Conservation (phyloP, 2,888 invertebrate species). For the Mactromeris polynyma region DNA sequence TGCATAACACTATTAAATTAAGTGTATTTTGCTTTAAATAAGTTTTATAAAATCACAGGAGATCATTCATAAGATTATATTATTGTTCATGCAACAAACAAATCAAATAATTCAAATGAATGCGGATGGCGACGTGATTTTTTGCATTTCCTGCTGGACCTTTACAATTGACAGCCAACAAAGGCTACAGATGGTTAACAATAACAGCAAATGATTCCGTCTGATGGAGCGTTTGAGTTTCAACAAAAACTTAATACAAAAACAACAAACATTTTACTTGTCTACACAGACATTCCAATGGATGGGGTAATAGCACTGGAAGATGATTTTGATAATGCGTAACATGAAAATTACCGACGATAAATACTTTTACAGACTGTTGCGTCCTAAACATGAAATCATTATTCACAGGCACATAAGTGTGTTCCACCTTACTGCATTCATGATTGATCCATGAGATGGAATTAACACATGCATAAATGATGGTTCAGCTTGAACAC, state of each 20-base stretch:
- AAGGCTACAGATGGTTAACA: too few species aligned
- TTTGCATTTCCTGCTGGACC: too few species aligned
- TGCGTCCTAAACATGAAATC: not conserved
- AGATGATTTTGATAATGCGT: constrained; percentile 5
- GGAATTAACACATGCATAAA: constrained; percentile 1
- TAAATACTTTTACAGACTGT: not conserved
- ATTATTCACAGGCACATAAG: not conserved
- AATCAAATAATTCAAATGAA: too few species aligned
- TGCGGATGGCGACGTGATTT: too few species aligned
- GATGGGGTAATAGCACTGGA: not conserved
- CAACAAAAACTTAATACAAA: not conserved
- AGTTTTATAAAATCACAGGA: too few species aligned
- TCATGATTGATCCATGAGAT: not conserved
- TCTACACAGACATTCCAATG: not conserved
- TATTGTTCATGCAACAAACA: too few species aligned
- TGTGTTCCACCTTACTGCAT: constrained; percentile 11
- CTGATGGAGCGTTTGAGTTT: not conserved
- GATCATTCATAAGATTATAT: too few species aligned
- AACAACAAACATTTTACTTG: not conserved
- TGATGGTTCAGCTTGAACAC: not conserved
- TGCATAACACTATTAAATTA: too few species aligned
- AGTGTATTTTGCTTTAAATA: too few species aligned
- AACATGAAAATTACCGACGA: not conserved
- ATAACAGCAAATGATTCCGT: too few species aligned
- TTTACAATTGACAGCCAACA: too few species aligned